Percentiles rank a stretch among this genome's conserved stretches.
Evolutionary conservation across 2,797 vertebrate species (phyloP).

Genomic region (Paramormyrops hopkinsi): DNA sequence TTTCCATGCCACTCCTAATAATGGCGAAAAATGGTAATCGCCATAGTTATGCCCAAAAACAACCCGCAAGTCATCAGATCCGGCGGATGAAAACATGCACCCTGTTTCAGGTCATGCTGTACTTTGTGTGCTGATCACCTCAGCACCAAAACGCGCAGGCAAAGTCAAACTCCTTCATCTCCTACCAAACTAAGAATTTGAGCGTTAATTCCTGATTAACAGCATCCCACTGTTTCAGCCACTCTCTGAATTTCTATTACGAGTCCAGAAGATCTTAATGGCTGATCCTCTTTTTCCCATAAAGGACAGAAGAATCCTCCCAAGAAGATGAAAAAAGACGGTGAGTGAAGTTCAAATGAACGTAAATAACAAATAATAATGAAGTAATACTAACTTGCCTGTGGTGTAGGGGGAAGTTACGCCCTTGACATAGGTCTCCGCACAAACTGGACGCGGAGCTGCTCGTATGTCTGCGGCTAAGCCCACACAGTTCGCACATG

Average conservation of each 20-base stretch:
- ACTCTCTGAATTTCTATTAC: not conserved
- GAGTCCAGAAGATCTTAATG: not conserved
- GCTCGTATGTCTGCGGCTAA: not conserved
- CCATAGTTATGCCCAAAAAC: not conserved
- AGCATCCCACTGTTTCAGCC: not conserved
- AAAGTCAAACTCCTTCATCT: not conserved
- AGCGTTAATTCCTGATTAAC: not conserved
- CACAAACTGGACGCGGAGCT: not conserved
- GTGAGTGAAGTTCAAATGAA: not conserved
- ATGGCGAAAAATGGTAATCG: not conserved
- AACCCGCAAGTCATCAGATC: not conserved
- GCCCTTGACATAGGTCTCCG: not conserved
- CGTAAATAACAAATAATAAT: not conserved
- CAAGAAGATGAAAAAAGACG: slow-evolving; percentile 15
- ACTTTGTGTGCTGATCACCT: not conserved
- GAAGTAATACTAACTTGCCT: not conserved
- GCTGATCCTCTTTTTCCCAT: not conserved
- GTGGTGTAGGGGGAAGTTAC: not conserved
- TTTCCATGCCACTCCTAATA: not conserved
- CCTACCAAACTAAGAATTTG: not conserved
- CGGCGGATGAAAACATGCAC: not conserved
- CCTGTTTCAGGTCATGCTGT: not conserved
- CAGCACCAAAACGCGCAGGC: no score
- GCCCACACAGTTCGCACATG: not conserved
- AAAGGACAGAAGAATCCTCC: slow-evolving; percentile 5